Percentiles rank a stretch among this genome's conserved stretches.
phyloP scores from a whole-genome alignment of 2,888 invertebrate species.

The Labia minor region DNA sequence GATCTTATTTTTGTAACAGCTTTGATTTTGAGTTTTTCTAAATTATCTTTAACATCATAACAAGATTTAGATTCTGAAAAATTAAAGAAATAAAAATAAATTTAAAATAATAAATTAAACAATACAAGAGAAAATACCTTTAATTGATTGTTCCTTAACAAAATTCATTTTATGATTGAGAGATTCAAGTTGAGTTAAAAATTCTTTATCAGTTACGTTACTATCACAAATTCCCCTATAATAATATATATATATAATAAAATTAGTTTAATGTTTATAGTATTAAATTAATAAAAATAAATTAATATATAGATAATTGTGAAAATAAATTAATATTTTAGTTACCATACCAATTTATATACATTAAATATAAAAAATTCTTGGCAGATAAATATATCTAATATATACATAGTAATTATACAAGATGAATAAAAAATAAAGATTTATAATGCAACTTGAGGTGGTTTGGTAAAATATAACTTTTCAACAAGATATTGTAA shows the following conservation, averaged over 20 bases:
- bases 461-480: too few species aligned
- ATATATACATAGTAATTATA: too few species aligned
- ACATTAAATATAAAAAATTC: too few species aligned
- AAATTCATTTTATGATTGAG: conserved; percentile 94
- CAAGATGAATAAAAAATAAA: too few species aligned
- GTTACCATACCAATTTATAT: too few species aligned
- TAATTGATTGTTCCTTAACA: conserved; percentile 89
- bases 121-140: conserved; percentile 60
- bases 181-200: conserved; percentile 77
- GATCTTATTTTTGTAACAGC: conserved; percentile 90
- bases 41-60: conserved; percentile 85
- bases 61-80: conserved; percentile 44
- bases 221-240: conserved; percentile 78
- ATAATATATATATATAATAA: conserved; percentile 27
- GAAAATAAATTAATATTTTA: too few species aligned
- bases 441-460: too few species aligned
- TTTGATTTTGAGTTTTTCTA: conserved; percentile 88
- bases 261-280: not conserved
- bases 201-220: conserved; percentile 87
- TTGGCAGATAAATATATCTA: too few species aligned
- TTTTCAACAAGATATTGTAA: too few species aligned
- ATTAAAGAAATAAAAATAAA: not conserved
- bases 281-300: conserved; percentile 15
- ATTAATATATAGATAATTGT: not conserved
- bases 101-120: not conserved